Evolutionary conservation across 2,113 vertebrate species (phyloP), one percentile per base, ranked within the genome.

Genomic region (Rattus rattus): DNA sequence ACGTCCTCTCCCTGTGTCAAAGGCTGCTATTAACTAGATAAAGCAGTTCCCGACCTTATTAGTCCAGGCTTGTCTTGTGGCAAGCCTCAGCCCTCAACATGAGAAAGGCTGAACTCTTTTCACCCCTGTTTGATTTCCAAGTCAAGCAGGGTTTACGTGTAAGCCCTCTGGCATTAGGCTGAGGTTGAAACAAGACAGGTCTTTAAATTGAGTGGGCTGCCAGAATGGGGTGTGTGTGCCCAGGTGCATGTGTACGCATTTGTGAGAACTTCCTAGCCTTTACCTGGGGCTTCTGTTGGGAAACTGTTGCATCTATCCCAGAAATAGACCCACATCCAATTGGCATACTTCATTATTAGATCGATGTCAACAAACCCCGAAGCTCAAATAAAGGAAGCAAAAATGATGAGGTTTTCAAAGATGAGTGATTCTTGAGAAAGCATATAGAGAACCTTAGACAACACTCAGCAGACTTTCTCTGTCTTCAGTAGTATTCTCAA

Each of bases 161-260:
- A 90, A 76, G 80, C 88, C 97, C 96, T 59, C 93, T 36, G 96
- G 97, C 91, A 83, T 94, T 43, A 80, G 47, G 30, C 52, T 73
- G 52, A 67, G 88, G 30, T 95, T 97, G 92, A 93, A 90, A 93
- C 89, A 43, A 93, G 47, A 85, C 6, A 90, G 92, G 19, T n/a
- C 16, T 70, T 95, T 39, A 81, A 39, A 77, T 81, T 79, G 95
- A 85, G 91, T 69, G 80, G 92, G n/a, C 2, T 89, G 26, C 83
- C 70, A 81, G 30, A 49, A 28, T 80, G 14, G 2, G 49, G n/a
- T 1, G 20, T 17, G 17, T 61, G 36, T n/a, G 54, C 7, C 7
- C 30, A 43, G 28, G 39, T n/a, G 47, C 16, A 56, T 36, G 24
- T n/a, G 16, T 22, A 43, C 7, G 12, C 16, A 47, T 86, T 33